phyloP scores from a whole-genome alignment of 2,888 invertebrate genomes.

The Drosophila acutilabella region DNA sequence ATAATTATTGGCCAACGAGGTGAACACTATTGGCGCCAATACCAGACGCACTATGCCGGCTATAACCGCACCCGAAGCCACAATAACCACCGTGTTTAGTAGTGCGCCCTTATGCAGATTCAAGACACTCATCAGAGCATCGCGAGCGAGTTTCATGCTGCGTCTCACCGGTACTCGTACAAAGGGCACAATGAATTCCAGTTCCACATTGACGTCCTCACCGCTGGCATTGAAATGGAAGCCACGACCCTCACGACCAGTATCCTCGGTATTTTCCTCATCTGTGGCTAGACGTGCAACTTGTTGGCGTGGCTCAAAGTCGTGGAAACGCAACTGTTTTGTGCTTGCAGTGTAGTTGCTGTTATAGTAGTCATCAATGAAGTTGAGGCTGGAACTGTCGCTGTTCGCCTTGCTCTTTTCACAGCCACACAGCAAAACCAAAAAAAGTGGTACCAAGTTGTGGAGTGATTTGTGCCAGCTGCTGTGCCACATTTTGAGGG shows the following conservation, averaged over 20 bases:
- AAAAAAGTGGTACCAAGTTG: conserved; percentile 34
- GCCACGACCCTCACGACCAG: conserved; percentile 69
- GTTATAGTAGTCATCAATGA: conserved; percentile 43
- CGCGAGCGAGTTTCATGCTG: conserved; percentile 80
- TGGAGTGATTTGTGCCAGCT: conserved; percentile 37
- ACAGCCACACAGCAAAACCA: conserved; percentile 46
- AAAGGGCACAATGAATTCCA: conserved; percentile 88
- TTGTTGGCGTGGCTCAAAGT: conserved; percentile 74
- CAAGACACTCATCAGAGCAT: conserved; percentile 83
- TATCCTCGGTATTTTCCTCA: neutral
- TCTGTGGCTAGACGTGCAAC: neutral
- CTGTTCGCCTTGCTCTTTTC: conserved; percentile 41
- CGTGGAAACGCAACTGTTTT: conserved; percentile 72
- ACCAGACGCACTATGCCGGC: conserved; percentile 70
- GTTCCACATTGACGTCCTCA: conserved; percentile 85
- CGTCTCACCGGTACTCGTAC: conserved; percentile 87
- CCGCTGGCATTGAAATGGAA: conserved; percentile 79
- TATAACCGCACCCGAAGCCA: conserved; percentile 85
- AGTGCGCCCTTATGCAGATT: conserved; percentile 87
- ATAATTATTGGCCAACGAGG: conserved; percentile 36
- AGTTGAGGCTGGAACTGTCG: conserved; percentile 20
- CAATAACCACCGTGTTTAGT: conserved; percentile 86
- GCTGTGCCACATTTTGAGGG: conserved; percentile 43
- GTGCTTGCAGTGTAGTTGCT: conserved; percentile 58
- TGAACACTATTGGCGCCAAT: conserved; percentile 56